Base-by-base conservation (phyloP, 2,888 invertebrate species). In the Cristatella mucedo region DNA sequence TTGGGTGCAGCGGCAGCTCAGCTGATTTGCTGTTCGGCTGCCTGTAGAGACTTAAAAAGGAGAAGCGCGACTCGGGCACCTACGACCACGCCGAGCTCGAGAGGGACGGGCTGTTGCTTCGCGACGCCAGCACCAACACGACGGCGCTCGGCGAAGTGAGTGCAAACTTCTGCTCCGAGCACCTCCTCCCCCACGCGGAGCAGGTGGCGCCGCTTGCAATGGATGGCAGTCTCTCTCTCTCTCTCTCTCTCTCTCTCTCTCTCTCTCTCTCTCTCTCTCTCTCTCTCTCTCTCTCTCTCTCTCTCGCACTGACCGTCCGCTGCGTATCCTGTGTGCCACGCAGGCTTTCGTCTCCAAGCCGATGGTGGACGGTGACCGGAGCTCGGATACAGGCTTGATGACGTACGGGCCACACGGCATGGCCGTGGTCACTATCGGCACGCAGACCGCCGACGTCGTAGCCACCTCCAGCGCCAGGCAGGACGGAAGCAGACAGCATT, bases 401-500 rank as follows among this genome's bases (percentile, higher is more conserved):
- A 40, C 43, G 37, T 48, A 24, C 13, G 21, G 33, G 48, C 47
- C 26, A 38, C 43, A 40, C 30, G 46, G 45, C 13, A 40, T 41
- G 13, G 38, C 41, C 37, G 38, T 48, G 30, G 46, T 56, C 29
- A 52, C 55, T 42, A 54, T 56, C 45, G 53, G 54, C 37, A 55
- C 55, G 24, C 59, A 59, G 46, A 57, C 59, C n/a, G 46, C 50
- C 2, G 54, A 53, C 9, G 47, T 45, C 3, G 32, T 30, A 24
- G 38, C 38, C 30, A 21, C 9, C n/a, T 22, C 36, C 36, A 36
- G 24, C 22, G 24, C 36, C 26, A 22, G 26, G 13, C 36, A 36
- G 22, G n/a, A n/a, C n/a, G n/a, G n/a, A n/a, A n/a, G n/a, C n/a
- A n/a, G 37, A 21, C 45, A 45, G 29, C 52, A 53, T 26, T 49